Evolutionary conservation across 2,113 vertebrate species (phyloP).

Genomic region (Erythrolamprus reginae): DNA sequence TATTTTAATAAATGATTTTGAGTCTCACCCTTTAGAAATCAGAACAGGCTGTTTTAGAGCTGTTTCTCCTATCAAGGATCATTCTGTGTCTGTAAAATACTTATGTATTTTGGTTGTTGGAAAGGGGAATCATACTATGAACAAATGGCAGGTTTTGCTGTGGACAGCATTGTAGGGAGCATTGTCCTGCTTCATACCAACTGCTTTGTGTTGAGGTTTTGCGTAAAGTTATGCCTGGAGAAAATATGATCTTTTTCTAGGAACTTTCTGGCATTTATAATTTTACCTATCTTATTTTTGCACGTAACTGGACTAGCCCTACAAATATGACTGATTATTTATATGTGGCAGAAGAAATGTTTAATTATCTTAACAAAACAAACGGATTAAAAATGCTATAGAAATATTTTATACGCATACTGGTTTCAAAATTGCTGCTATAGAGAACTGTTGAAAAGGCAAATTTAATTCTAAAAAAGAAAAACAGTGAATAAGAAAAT

Average conservation of each 20-base stretch:
- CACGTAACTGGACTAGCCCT: background rate
- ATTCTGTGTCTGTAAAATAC: background rate
- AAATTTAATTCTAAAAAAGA: background rate
- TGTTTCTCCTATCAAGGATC: background rate
- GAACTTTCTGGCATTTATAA: background rate
- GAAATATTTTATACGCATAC: constrained; percentile 15
- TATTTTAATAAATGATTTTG: background rate
- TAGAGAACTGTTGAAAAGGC: background rate
- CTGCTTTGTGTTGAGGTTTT: no score
- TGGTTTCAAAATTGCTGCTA: background rate
- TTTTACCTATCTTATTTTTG: constrained; percentile 5
- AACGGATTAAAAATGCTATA: background rate
- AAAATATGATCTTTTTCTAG: background rate
- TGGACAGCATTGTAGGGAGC: background rate
- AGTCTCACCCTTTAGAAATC: background rate
- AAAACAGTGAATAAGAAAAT: no score
- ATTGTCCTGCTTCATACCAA: background rate
- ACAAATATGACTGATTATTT: background rate
- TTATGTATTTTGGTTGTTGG: background rate
- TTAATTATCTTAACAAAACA: background rate
- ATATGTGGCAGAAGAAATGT: background rate
- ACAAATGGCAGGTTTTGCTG: background rate
- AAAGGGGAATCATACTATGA: background rate
- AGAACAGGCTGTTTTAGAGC: background rate
- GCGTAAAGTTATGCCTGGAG: background rate